Percentiles rank a stretch among this genome's conserved stretches.
Conservation (phyloP, 2,888 invertebrate genomes). For the Erebia palarica region DNA sequence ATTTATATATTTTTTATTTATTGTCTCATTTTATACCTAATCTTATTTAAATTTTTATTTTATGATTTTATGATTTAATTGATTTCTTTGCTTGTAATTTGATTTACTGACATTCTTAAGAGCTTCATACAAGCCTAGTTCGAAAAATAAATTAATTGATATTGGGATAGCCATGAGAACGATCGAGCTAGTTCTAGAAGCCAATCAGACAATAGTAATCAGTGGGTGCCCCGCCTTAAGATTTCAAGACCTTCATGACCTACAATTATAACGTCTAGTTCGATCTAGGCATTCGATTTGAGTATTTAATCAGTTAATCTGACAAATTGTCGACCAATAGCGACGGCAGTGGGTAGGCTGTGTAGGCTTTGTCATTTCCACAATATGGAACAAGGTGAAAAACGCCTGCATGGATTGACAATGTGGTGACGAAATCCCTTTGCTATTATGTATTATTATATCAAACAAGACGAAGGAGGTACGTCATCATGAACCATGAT, state of each 20-base stretch:
- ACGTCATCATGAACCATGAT: too few relatives aligned
- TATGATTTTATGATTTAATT: too few relatives aligned
- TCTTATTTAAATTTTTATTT: too few relatives aligned
- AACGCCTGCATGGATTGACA: conserved; percentile 36
- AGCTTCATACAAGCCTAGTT: too few relatives aligned
- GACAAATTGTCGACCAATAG: conserved; percentile 40
- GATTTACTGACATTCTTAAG: too few relatives aligned
- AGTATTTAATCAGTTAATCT: conserved; percentile 35
- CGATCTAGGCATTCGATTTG: conserved; percentile 22
- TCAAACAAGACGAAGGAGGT: neutral
- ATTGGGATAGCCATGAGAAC: too few relatives aligned
- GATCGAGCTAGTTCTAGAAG: too few relatives aligned
- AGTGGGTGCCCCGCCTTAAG: neutral
- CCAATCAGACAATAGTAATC: too few relatives aligned
- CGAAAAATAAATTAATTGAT: too few relatives aligned
- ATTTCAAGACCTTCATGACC: neutral
- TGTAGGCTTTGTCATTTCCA: conserved; percentile 33
- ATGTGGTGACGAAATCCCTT: conserved; percentile 17
- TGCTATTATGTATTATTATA: conserved; percentile 1
- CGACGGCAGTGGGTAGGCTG: conserved; percentile 33
- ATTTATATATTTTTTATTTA: too few relatives aligned
- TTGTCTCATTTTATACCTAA: too few relatives aligned
- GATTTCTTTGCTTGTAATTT: too few relatives aligned
- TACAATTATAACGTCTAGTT: conserved; percentile 22
- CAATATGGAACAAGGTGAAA: conserved; percentile 41